Evolutionary conservation across 2,797 vertebrate genomes (phyloP).

Genomic region (Neostethus bicornis): DNA sequence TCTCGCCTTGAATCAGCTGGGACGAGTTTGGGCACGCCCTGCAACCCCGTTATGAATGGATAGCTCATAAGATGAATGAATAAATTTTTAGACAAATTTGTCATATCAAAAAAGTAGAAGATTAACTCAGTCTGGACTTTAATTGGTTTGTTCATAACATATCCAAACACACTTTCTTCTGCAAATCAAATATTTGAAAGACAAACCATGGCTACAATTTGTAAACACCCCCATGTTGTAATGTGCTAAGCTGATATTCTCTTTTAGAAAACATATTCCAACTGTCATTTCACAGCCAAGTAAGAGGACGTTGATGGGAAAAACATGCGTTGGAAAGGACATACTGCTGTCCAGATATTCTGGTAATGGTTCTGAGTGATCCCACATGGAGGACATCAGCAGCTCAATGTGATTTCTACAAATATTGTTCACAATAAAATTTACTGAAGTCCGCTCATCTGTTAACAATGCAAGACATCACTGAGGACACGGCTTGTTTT

Average conservation of each 20-base stretch:
- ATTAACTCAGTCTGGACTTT: too few relatives aligned
- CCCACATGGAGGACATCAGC: background rate
- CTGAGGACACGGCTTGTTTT: constrained; percentile 18
- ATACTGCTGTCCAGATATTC: constrained; percentile 18
- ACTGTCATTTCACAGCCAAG: constrained; percentile 9
- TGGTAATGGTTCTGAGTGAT: constrained; percentile 16
- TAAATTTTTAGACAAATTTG: too few relatives aligned
- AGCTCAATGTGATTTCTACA: constrained; percentile 1
- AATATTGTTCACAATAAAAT: constrained; percentile 14
- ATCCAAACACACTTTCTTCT: background rate
- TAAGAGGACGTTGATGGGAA: constrained; percentile 6
- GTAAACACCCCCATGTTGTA: background rate
- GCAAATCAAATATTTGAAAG: constrained; percentile 6
- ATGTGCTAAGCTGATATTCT: background rate
- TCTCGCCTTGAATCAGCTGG: too few relatives aligned
- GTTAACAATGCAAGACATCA: constrained; percentile 2
- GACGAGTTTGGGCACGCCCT: too few relatives aligned
- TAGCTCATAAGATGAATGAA: too few relatives aligned
- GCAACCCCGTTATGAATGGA: too few relatives aligned
- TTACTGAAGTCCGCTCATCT: constrained; percentile 7
- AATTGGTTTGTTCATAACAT: too few relatives aligned
- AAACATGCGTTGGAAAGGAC: constrained; percentile 16
- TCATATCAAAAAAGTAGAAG: too few relatives aligned
- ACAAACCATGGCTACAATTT: background rate
- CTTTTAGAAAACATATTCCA: background rate